Percentiles rank a stretch among this genome's conserved stretches.
Evolutionary conservation across 2,797 vertebrate species (phyloP).

Genomic region (Potorous gilbertii): DNA sequence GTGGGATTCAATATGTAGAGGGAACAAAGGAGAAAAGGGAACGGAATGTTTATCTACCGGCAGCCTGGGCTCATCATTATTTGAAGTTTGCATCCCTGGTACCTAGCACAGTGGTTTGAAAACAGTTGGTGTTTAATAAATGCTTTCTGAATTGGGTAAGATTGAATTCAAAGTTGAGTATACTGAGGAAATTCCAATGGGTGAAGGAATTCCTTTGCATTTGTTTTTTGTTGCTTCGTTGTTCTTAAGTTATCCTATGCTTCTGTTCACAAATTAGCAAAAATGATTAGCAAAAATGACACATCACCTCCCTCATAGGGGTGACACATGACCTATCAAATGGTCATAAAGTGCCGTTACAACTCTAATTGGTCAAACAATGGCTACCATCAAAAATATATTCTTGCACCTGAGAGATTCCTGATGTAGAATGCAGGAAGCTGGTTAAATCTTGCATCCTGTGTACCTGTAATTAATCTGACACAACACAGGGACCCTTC

Average conservation of each 20-base stretch:
- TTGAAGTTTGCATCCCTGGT: neutral
- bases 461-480: neutral
- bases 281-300: neutral
- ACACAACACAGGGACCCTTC: neutral
- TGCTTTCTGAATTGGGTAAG: neutral
- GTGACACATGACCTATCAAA: slow-evolving; percentile 9
- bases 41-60: neutral
- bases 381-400: neutral
- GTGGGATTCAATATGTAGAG: neutral
- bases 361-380: neutral
- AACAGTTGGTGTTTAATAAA: neutral
- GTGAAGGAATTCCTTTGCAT: neutral
- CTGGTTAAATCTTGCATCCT: slow-evolving; percentile 4
- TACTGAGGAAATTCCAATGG: neutral
- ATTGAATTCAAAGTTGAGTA: neutral
- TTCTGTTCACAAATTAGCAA: slow-evolving; percentile 29
- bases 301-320: neutral
- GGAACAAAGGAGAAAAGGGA: neutral
- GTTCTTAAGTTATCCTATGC: too few relatives aligned
- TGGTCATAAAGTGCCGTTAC: neutral
- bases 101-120: neutral
- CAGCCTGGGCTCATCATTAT: neutral
- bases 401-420: neutral
- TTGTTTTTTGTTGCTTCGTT: neutral
- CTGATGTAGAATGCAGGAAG: neutral